phyloP scores from a whole-genome alignment of 2,113 vertebrate genomes.

The Gallinago media region DNA sequence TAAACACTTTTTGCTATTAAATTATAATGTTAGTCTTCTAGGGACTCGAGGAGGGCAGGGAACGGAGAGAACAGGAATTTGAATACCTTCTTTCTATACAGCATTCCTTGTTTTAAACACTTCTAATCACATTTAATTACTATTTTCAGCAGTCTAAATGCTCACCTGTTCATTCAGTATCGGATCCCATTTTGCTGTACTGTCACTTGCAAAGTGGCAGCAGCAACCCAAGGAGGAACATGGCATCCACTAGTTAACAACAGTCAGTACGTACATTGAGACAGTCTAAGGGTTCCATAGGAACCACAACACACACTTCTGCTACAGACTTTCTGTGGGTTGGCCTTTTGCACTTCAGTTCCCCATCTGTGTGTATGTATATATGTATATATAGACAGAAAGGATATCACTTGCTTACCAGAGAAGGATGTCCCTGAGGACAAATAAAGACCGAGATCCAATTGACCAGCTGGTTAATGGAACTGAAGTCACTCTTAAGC shows the following conservation, averaged over 20 bases:
- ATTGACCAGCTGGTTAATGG: not conserved
- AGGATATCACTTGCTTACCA: not conserved
- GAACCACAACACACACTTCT: not conserved
- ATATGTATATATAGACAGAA: not conserved
- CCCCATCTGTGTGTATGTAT: not conserved
- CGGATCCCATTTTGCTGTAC: not conserved
- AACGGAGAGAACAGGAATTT: not conserved
- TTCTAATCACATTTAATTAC: not conserved
- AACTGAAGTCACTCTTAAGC: not conserved
- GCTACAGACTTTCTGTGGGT: not conserved
- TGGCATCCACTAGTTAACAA: not conserved
- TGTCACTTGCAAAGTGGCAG: not conserved
- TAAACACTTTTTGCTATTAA: not conserved
- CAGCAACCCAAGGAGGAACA: not conserved
- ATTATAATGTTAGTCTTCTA: not conserved
- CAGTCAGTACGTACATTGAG: not conserved
- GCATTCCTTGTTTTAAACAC: not conserved
- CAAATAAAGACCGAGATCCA: not conserved
- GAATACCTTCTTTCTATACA: not conserved
- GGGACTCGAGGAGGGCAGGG: fast-evolving
- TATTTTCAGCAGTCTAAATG: not conserved
- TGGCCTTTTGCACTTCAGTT: not conserved
- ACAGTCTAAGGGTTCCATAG: not conserved
- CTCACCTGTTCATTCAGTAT: not conserved
- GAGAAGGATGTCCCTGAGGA: not conserved